Conservation (phyloP, 2,888 invertebrate genomes). For the Parapristionchus giblindavisi region DNA sequence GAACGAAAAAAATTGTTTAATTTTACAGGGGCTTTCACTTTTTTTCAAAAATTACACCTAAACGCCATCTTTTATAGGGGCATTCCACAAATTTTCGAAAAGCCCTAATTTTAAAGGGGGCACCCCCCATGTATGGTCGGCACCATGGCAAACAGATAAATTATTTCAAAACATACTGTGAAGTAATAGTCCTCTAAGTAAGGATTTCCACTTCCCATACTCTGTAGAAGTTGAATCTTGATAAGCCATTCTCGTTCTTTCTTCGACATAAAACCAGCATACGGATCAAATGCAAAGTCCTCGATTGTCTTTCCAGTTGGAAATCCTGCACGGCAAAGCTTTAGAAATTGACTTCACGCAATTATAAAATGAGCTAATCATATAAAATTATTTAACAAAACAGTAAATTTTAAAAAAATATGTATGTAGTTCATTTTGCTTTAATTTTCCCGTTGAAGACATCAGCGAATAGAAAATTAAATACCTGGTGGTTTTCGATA, state of each 20-base stretch:
- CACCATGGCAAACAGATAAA: no score
- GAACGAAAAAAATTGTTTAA: no score
- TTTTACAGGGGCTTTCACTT: no score
- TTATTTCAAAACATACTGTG: constrained; percentile 73
- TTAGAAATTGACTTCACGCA: background rate
- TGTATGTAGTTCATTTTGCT: no score
- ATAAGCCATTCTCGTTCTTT: constrained; percentile 95
- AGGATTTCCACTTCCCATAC: constrained; percentile 86
- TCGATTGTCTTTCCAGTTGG: constrained; percentile 62
- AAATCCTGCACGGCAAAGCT: constrained; percentile 23
- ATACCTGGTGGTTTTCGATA: constrained; percentile 27
- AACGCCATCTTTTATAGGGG: no score
- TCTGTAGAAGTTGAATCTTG: constrained; percentile 90
- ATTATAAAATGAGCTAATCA: background rate
- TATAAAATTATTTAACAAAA: background rate
- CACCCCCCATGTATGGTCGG: no score
- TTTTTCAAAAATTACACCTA: no score
- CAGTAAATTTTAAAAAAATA: no score
- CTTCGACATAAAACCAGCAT: constrained; percentile 85
- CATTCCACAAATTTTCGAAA: no score
- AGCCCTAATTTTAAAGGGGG: no score
- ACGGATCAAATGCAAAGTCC: constrained; percentile 66
- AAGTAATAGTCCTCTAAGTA: constrained; percentile 97
- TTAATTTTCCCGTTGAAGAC: no score
- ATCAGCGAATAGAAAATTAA: no score